These are phyloP conservation scores for Nycticryphes semicollaris DNA, from an alignment of 2,113 vertebrate genomes.

Conservation along the genomic window DNA sequence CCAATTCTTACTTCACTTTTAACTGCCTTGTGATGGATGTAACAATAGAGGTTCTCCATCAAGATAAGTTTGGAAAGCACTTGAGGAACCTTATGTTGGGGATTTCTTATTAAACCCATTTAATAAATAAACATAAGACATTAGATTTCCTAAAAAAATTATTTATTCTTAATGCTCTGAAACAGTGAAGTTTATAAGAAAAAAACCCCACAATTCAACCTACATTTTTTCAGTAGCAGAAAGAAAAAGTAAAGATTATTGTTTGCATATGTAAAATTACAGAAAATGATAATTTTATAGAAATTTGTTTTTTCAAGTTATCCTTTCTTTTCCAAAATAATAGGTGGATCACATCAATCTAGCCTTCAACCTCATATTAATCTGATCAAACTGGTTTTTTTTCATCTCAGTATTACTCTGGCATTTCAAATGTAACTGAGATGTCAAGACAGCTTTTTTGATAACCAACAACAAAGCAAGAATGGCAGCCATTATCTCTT, in stretches of 20 bases:
- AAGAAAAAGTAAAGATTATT: background rate
- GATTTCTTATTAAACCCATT: conserved; percentile 15
- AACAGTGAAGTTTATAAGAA: background rate
- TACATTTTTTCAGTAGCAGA: background rate
- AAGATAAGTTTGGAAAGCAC: conserved; percentile 25
- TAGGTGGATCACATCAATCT: background rate
- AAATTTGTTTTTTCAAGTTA: background rate
- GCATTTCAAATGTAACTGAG: background rate
- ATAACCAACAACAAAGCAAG: background rate
- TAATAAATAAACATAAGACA: background rate
- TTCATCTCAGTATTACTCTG: background rate
- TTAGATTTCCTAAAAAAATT: background rate
- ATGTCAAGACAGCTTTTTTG: background rate
- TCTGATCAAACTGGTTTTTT: background rate
- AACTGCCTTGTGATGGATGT: background rate
- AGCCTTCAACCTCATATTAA: background rate
- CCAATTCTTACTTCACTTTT: background rate
- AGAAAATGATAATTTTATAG: background rate
- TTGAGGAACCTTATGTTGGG: background rate
- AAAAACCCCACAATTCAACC: background rate
- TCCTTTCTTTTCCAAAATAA: background rate
- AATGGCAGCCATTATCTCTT: background rate
- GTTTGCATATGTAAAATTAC: background rate
- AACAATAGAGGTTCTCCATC: background rate
- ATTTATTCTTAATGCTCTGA: background rate